Evolutionary conservation across 2,888 invertebrate species (phyloP).

Genomic region (Sinopyrophorus schimmeli): DNA sequence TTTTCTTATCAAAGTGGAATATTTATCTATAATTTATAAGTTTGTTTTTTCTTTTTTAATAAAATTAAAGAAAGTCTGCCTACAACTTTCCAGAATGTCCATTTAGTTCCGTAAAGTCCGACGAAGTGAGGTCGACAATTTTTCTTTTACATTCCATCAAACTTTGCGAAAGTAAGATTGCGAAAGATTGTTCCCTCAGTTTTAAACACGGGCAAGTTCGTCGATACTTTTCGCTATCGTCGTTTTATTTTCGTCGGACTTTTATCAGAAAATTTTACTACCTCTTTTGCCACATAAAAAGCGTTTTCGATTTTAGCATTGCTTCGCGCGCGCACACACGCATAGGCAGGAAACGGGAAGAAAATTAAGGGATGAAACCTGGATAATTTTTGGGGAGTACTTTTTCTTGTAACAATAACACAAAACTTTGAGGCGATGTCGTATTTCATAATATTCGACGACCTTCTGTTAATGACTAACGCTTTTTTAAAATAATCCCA

Average conservation of each 20-base stretch:
- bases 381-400: constrained; percentile 44
- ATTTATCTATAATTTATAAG: no score
- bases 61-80: no score
- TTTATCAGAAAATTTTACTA: constrained; percentile 31
- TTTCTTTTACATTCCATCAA: constrained; percentile 51
- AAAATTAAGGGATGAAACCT: constrained; percentile 41
- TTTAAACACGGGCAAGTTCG: constrained; percentile 52
- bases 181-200: constrained; percentile 54
- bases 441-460: constrained; percentile 27
- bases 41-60: no score
- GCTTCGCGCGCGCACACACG: no score
- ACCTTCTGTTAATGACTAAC: no score
- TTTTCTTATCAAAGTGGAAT: no score
- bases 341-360: no score
- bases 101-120: constrained; percentile 41
- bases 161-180: constrained; percentile 54
- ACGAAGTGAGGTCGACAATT: constrained; percentile 47
- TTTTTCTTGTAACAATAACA: constrained; percentile 40
- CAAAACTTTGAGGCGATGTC: constrained; percentile 18
- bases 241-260: constrained; percentile 26
- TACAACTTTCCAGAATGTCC: no score
- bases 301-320: no score
- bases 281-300: constrained; percentile 16
- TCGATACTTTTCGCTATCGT: constrained; percentile 31
- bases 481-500: no score